phyloP scores from a whole-genome alignment of 23 tunicate genomes.

The Botrylloides violaceus region DNA sequence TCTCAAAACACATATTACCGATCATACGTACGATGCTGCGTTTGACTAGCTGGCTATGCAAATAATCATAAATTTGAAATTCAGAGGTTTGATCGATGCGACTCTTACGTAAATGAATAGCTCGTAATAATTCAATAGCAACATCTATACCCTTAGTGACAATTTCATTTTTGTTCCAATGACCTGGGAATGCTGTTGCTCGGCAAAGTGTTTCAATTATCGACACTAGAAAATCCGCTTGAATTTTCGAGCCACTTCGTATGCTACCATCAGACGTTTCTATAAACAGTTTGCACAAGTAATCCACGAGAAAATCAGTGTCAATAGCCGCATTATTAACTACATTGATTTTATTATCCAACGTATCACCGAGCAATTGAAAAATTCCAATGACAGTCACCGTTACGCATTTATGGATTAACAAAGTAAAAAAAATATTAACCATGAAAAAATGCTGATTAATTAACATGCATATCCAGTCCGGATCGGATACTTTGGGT shows the following conservation, averaged over 20 bases:
- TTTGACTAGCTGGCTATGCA: background rate
- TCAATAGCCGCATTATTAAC: background rate
- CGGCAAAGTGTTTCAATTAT: conserved; percentile 11
- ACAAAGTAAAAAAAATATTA: conserved; percentile 4
- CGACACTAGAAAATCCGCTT: background rate
- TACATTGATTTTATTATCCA: background rate
- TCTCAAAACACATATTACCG: conserved; percentile 18
- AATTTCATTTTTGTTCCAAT: background rate
- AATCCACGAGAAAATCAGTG: background rate
- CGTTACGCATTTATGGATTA: background rate
- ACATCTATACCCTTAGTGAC: background rate
- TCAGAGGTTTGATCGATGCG: background rate
- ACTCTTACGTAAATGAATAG: background rate
- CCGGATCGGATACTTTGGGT: background rate
- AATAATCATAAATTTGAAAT: background rate
- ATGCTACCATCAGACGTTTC: background rate
- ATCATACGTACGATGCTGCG: background rate
- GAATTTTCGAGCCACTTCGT: background rate
- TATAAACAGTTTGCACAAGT: background rate
- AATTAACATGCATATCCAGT: background rate
- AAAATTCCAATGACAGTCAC: background rate
- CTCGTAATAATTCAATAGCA: background rate
- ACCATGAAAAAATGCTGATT: background rate
- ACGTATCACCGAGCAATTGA: background rate
- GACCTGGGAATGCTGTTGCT: conserved; percentile 9